Percentiles rank a stretch among this genome's conserved stretches.
Conservation (phyloP, 2,113 vertebrate genomes). For the Nanorana parkeri region DNA sequence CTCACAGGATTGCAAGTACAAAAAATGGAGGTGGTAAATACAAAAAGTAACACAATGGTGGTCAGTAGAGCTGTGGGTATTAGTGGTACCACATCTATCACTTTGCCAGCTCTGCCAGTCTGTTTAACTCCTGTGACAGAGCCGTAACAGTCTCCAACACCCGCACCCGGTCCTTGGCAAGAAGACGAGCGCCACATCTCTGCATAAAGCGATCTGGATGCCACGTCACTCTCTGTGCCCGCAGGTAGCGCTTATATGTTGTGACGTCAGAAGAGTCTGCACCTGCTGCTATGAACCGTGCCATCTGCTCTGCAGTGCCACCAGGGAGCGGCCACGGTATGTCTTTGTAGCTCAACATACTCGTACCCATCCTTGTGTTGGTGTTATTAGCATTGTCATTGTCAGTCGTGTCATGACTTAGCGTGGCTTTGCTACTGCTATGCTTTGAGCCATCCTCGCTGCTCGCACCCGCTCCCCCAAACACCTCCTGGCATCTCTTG, state of each 20-base stretch:
- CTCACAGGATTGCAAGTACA: no score
- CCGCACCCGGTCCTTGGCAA: constrained; percentile 71
- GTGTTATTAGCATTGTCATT: constrained; percentile 59
- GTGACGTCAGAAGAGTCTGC: constrained; percentile 70
- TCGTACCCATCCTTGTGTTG: constrained; percentile 18
- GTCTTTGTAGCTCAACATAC: constrained; percentile 75
- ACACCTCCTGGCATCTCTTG: constrained; percentile 67
- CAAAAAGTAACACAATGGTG: no score
- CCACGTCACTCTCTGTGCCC: constrained; percentile 82
- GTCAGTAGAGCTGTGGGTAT: background rate
- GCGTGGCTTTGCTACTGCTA: constrained; percentile 61
- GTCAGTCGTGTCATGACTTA: constrained; percentile 68
- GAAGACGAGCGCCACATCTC: constrained; percentile 79
- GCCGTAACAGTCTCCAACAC: constrained; percentile 82
- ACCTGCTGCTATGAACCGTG: constrained; percentile 79
- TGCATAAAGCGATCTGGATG: constrained; percentile 88
- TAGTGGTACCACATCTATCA: constrained; percentile 55
- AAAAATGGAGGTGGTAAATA: no score
- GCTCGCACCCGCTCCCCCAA: constrained; percentile 61
- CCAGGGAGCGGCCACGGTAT: constrained; percentile 83
- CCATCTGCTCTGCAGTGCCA: constrained; percentile 81
- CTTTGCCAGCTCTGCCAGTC: constrained; percentile 75
- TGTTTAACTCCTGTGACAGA: constrained; percentile 88
- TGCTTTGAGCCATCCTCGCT: constrained; percentile 60
- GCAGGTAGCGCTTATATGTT: constrained; percentile 76